phyloP scores from a whole-genome alignment of 2,888 invertebrate species.

The Amiota communis region DNA sequence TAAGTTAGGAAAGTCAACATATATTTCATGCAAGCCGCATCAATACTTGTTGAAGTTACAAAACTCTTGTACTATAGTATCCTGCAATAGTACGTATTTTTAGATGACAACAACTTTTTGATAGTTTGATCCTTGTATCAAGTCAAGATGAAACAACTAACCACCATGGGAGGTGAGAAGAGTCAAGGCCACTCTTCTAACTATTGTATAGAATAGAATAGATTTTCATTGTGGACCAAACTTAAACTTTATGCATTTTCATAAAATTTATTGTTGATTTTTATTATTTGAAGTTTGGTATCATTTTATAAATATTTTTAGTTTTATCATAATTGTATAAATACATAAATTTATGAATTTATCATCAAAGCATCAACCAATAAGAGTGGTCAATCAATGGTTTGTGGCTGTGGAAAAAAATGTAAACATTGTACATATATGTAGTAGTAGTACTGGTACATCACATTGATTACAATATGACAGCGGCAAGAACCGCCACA shows the following conservation, averaged over 20 bases:
- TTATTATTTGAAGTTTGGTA: neutral
- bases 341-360: no score
- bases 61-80: neutral
- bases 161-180: neutral
- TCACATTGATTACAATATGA: no score
- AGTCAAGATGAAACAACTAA: neutral
- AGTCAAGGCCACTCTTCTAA: neutral
- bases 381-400: no score
- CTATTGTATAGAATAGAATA: no score
- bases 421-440: no score
- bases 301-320: no score
- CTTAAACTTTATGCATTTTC: neutral
- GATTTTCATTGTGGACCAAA: neutral
- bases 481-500: no score
- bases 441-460: no score
- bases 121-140: slow-evolving; percentile 16
- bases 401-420: no score
- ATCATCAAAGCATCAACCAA: no score
- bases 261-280: neutral
- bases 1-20: no score
- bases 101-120: neutral
- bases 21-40: neutral
- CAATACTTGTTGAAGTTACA: slow-evolving; percentile 11
- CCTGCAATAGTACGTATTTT: neutral
- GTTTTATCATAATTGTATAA: no score